Conservation (phyloP, 2,113 vertebrate species). For the Sander vitreus region DNA sequence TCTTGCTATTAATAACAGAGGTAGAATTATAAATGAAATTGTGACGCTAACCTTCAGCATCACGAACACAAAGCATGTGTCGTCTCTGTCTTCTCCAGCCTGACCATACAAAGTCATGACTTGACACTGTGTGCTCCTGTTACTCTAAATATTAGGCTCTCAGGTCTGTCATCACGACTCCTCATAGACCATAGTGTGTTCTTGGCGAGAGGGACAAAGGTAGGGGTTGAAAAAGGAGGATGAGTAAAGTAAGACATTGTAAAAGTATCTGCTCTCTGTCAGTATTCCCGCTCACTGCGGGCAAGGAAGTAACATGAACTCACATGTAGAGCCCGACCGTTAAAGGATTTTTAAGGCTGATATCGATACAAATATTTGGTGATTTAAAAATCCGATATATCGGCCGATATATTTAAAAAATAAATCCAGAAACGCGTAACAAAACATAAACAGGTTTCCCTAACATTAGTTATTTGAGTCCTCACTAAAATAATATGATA, state of each 20-base stretch:
- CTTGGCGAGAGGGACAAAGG: background rate
- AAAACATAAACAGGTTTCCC: too few species aligned
- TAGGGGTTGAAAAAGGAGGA: background rate
- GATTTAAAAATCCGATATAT: too few species aligned
- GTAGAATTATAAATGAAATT: background rate
- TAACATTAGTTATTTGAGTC: too few species aligned
- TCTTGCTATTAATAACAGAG: constrained; percentile 17
- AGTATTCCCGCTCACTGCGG: background rate
- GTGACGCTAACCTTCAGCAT: background rate
- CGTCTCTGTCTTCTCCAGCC: background rate
- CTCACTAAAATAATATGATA: too few species aligned
- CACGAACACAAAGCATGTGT: background rate
- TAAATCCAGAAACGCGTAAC: too few species aligned
- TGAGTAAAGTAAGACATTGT: background rate
- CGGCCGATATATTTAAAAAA: too few species aligned
- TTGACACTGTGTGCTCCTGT: background rate
- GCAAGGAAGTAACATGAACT: background rate
- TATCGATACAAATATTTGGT: too few species aligned
- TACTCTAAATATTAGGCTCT: constrained; percentile 68
- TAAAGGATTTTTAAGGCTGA: too few species aligned
- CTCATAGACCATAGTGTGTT: constrained; percentile 17
- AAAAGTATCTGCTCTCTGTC: background rate
- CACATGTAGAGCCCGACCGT: too few species aligned
- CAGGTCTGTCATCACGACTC: background rate
- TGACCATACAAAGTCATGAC: constrained; percentile 75